Base-by-base conservation (phyloP, 2,113 vertebrate species). In the Albula glossodonta region DNA sequence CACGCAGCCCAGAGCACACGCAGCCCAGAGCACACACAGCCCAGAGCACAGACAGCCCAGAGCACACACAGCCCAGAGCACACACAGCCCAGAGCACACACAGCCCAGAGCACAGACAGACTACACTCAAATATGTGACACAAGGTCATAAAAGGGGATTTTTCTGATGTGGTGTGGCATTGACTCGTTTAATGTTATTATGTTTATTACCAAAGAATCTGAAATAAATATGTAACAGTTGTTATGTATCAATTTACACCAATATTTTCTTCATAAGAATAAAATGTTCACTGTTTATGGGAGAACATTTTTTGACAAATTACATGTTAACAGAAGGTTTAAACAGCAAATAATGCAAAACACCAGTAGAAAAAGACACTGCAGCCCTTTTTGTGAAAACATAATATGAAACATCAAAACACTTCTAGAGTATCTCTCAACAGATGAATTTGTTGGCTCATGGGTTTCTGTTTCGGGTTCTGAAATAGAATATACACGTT, bases 111-210 rank as follows among this genome's bases (percentile, higher is more conserved):
- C n/a, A n/a, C n/a, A n/a, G 79, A 60, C 78, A 66, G 48, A 50
- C 52, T 48, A 25, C 22, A 81, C 84, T 83, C 50, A 82, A 91
- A 94, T 92, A 87, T 51, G 53, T 90, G 90, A 92, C 88, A 91
- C 92, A 85, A 89, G 79, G 89, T 87, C 89, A 89, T 86, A 90
- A 88, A 93, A 89, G 79, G 85, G 84, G 87, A 86, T 90, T 92
- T 66, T 66, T 41, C 88, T 89, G 80, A 88, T 48, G 83, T 86
- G 12, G 85, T 56, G 84, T 80, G 31, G 86, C 88, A 89, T 25
- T 52, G 89, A 85, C 87, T 80, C 83, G 51, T 89, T 89, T 89
- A 85, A 88, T 79, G 49, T 89, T 88, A 79, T 86, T 90, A 89
- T 91, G 86, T 93, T 92, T 89, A 80, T 90, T 89, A 86, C 85